A percentile compares a stretch with the other conserved stretches of the same genome.
These are phyloP conservation scores for Takifugu rubripes DNA, from an alignment of 2,797 vertebrate genomes.

Conservation along the genomic window DNA sequence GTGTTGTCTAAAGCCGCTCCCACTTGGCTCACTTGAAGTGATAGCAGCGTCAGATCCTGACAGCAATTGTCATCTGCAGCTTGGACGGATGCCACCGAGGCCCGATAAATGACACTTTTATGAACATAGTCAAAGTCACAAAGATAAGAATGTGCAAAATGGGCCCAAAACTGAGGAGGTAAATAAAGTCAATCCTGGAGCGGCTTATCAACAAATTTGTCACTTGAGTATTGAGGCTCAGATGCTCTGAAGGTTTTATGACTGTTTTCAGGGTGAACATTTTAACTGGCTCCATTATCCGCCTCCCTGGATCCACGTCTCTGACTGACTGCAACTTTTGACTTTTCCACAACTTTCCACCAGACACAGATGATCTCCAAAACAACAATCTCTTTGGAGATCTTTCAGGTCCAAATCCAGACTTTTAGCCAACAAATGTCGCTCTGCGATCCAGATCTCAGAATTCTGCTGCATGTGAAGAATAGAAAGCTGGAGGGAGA, in stretches of 20 bases:
- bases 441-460: too few relatives aligned
- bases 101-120: conserved; percentile 63
- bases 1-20: conserved; percentile 68
- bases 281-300: too few relatives aligned
- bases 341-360: too few relatives aligned
- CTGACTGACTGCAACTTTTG: too few relatives aligned
- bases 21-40: conserved; percentile 59
- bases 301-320: too few relatives aligned
- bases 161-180: conserved; percentile 1
- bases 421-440: too few relatives aligned
- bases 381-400: too few relatives aligned
- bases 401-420: too few relatives aligned
- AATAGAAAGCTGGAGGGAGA: too few relatives aligned
- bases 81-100: conserved; percentile 50
- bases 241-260: not conserved
- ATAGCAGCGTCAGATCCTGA: conserved; percentile 64
- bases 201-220: conserved; percentile 1
- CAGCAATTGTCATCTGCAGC: conserved; percentile 68
- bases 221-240: conserved; percentile 4
- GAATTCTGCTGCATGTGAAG: too few relatives aligned
- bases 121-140: conserved; percentile 45
- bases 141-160: conserved; percentile 37
- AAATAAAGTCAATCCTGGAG: conserved; percentile 12
- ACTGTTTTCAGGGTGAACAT: not conserved
- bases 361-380: too few relatives aligned